These are phyloP conservation scores for Acleris literana DNA, from an alignment of 2,888 invertebrate genomes.

Conservation along the genomic window DNA sequence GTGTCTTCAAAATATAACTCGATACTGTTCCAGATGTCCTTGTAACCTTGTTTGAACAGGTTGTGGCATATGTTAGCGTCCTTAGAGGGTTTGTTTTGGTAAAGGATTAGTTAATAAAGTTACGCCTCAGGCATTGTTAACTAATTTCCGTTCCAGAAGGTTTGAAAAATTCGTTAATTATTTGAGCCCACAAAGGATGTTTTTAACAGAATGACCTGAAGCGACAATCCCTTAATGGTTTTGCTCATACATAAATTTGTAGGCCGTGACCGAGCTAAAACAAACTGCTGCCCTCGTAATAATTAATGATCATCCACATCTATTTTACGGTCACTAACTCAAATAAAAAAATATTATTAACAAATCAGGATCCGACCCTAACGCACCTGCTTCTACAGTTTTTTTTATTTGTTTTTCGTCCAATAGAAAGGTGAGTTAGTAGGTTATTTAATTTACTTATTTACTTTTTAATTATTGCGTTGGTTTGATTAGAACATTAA, in stretches of 20 bases:
- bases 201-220: slow-evolving; percentile 53
- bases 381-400: slow-evolving; percentile 61
- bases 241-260: slow-evolving; percentile 76
- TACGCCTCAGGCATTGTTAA: slow-evolving; percentile 40
- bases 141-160: slow-evolving; percentile 35
- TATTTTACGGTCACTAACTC: slow-evolving; percentile 73
- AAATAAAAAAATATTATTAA: slow-evolving; percentile 66
- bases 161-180: slow-evolving; percentile 15
- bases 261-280: slow-evolving; percentile 75
- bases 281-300: slow-evolving; percentile 72
- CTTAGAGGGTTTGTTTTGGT: slow-evolving; percentile 17
- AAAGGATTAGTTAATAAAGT: slow-evolving; percentile 31
- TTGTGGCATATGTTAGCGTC: slow-evolving; percentile 37
- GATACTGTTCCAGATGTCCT: slow-evolving; percentile 56
- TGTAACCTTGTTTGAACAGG: slow-evolving; percentile 44
- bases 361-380: slow-evolving; percentile 60
- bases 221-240: slow-evolving; percentile 78
- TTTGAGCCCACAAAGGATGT: slow-evolving; percentile 19
- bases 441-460: slow-evolving; percentile 21
- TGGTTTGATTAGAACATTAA: background rate
- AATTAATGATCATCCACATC: slow-evolving; percentile 78
- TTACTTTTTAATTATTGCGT: slow-evolving; percentile 33
- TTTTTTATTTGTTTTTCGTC: slow-evolving; percentile 35
- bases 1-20: slow-evolving; percentile 45
- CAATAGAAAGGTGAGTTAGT: slow-evolving; percentile 13